Base-by-base conservation (phyloP, 2,797 vertebrate genomes). In the Emys orbicularis region DNA sequence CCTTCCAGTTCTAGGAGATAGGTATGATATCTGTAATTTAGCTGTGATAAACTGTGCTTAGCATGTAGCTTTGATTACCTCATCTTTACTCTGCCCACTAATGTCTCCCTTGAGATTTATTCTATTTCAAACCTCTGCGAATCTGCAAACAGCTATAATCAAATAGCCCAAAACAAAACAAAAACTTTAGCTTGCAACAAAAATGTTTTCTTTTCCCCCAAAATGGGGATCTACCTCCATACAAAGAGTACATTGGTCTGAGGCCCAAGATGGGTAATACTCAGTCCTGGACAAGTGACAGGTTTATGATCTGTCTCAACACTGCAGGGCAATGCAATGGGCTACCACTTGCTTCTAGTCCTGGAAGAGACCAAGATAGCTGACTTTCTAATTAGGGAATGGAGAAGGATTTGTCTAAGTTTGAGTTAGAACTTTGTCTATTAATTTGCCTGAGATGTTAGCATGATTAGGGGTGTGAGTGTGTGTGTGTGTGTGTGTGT, bases 11-110 rank as follows among this genome's bases (percentile, higher is more conserved):
- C 44, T 44, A 44, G 44, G 44, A 44, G 44, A 44, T 44, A 44
- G 44, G 44, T 8, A 85, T 82, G 85, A 15, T 9, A 53, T 87
- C 90, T 96, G 90, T 74, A 53, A 87, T 89, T 92, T 79, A 68
- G 41, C 34, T 37, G 1, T 90, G 74, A 44, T 91, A 72, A 94
- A 84, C 47, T 27, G 37, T 47, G 19, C 83, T 95, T 50, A 37
- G 2, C 59, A 5, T 57, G 13, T 47, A 27, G 25, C 86, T 25
- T 57, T 93, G 90, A 89, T 18, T 77, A 31, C 47, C 56, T 72
- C 7, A 74, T 57, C 81, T n/a, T 34, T 37, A 81, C 37, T 94
- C 82, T 41, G 16, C 29, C 93, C 27, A 4, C 44, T 90, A 0
- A 89, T 92, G 52, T 81, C 13, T 87, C 37, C 13, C 85, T 3